These are phyloP conservation scores for Myocastor coypus DNA, from an alignment of 2,113 vertebrate species.

Conservation along the genomic window DNA sequence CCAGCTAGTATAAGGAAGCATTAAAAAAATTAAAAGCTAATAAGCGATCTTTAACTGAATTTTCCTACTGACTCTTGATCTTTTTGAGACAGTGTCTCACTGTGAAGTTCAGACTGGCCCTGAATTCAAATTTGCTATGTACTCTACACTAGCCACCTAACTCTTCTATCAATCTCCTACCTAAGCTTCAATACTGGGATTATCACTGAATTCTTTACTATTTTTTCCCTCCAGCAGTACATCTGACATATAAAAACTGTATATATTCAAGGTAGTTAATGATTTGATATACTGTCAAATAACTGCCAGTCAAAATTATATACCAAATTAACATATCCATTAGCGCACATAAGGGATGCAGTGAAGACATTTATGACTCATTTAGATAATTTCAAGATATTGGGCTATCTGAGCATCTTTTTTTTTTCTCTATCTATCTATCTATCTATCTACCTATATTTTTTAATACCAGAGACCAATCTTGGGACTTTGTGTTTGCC, in stretches of 20 bases:
- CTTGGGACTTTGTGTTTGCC: too few relatives aligned
- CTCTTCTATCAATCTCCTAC: not conserved
- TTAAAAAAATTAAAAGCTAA: not conserved
- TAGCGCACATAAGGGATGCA: not conserved
- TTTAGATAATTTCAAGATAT: not conserved
- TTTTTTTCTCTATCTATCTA: too few relatives aligned
- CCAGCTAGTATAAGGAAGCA: not conserved
- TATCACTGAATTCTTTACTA: not conserved
- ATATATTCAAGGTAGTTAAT: not conserved
- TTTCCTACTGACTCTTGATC: not conserved
- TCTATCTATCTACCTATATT: too few relatives aligned
- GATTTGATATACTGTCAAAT: not conserved
- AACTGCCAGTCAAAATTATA: not conserved
- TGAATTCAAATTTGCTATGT: not conserved
- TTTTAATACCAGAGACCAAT: too few relatives aligned
- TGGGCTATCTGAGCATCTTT: not conserved
- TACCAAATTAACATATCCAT: not conserved
- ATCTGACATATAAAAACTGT: not conserved
- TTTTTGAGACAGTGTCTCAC: not conserved
- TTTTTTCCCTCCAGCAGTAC: not conserved
- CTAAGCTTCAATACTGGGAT: not conserved
- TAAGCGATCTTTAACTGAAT: not conserved
- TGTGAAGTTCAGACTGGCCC: not conserved
- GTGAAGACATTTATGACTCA: not conserved
- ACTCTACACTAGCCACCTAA: not conserved